phyloP scores from a whole-genome alignment of 2,888 invertebrate species.

The Rhorus exstirpatorius region DNA sequence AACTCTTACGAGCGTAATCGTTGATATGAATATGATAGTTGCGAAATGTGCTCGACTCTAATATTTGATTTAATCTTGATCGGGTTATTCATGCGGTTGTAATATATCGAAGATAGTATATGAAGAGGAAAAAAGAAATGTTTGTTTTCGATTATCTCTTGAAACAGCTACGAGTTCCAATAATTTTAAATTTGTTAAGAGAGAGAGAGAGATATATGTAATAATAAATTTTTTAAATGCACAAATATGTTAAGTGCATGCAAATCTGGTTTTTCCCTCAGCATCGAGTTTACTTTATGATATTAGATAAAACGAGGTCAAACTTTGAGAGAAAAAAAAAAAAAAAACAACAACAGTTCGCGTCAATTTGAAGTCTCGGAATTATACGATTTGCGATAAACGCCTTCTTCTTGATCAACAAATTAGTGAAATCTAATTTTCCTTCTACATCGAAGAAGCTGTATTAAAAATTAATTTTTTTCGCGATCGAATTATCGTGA shows the following conservation, averaged over 20 bases:
- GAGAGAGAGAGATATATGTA: background rate
- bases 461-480: too few relatives aligned
- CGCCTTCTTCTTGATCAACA: background rate
- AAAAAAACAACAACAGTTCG: too few relatives aligned
- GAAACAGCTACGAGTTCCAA: background rate
- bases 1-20: background rate
- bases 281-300: background rate
- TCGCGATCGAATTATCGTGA: too few relatives aligned
- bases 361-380: constrained; percentile 3
- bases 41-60: constrained; percentile 52
- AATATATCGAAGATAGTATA: constrained; percentile 25
- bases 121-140: constrained; percentile 14
- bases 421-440: constrained; percentile 7
- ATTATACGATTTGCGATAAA: constrained; percentile 17
- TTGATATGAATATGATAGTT: constrained; percentile 38
- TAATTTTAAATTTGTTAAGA: constrained; percentile 20
- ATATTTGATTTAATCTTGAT: constrained; percentile 52
- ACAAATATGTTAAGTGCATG: constrained; percentile 1
- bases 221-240: constrained; percentile 9
- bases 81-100: constrained; percentile 5
- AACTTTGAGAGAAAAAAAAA: constrained; percentile 15
- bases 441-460: too few relatives aligned
- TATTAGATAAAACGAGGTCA: constrained; percentile 38
- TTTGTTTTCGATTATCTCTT: background rate
- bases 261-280: constrained; percentile 17